Evolutionary conservation across 2,888 invertebrate species (phyloP), one percentile per base, ranked within the genome.

Genomic region (Cylindroiulus punctatus): DNA sequence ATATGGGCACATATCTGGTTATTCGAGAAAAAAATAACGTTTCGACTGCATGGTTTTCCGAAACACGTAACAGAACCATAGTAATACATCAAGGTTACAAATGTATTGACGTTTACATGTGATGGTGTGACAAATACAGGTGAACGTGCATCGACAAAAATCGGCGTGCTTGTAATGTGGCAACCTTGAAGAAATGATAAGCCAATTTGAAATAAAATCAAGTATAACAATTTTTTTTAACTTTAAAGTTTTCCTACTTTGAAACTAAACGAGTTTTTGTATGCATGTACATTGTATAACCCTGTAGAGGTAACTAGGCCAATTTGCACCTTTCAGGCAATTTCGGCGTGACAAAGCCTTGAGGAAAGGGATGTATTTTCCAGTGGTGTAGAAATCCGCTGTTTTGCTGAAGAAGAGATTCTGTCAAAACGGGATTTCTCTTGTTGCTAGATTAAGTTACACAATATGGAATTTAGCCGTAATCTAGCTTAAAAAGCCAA

Each of bases 281-380:
- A 8, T 44, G 10, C 14, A 3, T 52, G 52, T n/a, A 52, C n/a
- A 52, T 2, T 17, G 76, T 4, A 30, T 26, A 76, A 8, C 22
- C 10, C 10, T 57, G 76, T 1, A 76, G 10, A 30, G 30, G 14
- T 76, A 76, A 30, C 76, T 76, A 76, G 76, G 76, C 76, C 76
- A 76, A 76, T 76, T 76, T 76, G 17, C 76, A 32, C 26, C 76
- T 76, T 30, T 76, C 26, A 30, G 76, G 30, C 76, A 30, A 76
- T 32, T 76, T 76, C 17, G 30, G 76, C 76, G 76, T 76, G 30
- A 30, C 76, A 76, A 14, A 76, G 76, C 76, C 76, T 76, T 76
- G 76, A 76, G 26, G 76, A 17, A 30, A 76, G 76, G 76, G 76
- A 76, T 76, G 76, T 76, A 26, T 12, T 30, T 12, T 76, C 17